phyloP scores from a whole-genome alignment of 1,140 invertebrate genomes.

The Octopus bimaculoides region DNA sequence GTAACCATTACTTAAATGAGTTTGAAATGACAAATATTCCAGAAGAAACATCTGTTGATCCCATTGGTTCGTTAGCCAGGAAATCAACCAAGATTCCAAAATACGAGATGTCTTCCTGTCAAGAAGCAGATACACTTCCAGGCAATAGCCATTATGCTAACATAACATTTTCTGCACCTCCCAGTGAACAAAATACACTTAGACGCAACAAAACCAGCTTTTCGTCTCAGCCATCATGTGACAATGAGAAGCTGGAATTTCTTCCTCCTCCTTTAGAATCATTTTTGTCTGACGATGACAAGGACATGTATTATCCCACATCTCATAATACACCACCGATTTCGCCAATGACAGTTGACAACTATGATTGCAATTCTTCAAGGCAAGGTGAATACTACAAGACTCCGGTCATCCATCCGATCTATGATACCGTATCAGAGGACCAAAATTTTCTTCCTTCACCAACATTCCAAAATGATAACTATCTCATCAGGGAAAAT shows the following conservation, averaged over 20 bases:
- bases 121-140: conserved; percentile 29
- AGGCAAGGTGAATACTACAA: neutral
- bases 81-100: conserved; percentile 24
- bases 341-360: neutral
- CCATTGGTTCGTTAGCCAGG: conserved; percentile 32
- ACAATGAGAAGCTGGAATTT: conserved; percentile 16
- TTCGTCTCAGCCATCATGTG: conserved; percentile 41
- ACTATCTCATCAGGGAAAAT: too few species aligned
- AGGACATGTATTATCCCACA: neutral
- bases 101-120: conserved; percentile 25
- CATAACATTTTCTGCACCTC: conserved; percentile 21
- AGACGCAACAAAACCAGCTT: conserved; percentile 43
- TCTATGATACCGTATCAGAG: neutral
- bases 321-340: neutral
- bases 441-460: neutral
- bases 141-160: conserved; percentile 23
- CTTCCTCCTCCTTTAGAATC: conserved; percentile 48
- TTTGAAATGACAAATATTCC: conserved; percentile 11
- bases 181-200: conserved; percentile 21
- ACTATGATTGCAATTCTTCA: neutral
- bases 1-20: conserved; percentile 18
- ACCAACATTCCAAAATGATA: too few species aligned
- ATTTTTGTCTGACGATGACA: neutral
- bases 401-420: neutral
- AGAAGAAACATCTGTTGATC: conserved; percentile 18